Conservation (phyloP, 2,113 vertebrate genomes). For the Tetrax tetrax region DNA sequence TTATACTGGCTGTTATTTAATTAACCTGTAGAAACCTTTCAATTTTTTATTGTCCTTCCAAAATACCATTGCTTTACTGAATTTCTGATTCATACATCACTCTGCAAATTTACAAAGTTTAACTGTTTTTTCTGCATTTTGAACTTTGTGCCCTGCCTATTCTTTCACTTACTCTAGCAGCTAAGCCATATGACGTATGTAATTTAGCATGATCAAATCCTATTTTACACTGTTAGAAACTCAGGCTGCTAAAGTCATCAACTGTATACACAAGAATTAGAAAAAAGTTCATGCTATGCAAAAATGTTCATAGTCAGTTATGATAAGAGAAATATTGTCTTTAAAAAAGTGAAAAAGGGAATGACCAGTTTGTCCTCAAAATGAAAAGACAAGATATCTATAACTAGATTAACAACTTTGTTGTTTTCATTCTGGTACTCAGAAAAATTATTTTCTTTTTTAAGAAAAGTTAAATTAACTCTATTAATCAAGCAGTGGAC, state of each 20-base stretch:
- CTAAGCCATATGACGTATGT: background rate
- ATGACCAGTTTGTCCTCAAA: background rate
- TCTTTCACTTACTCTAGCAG: background rate
- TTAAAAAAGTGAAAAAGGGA: background rate
- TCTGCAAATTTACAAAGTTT: background rate
- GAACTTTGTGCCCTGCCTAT: background rate
- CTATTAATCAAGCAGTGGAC: background rate
- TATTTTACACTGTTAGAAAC: background rate
- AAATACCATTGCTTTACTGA: background rate
- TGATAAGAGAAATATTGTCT: background rate
- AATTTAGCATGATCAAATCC: background rate
- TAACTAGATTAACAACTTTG: background rate
- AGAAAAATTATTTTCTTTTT: background rate
- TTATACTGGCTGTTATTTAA: background rate
- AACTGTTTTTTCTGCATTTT: background rate
- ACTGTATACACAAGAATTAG: background rate
- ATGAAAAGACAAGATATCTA: background rate
- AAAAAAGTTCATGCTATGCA: background rate
- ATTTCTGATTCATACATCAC: background rate
- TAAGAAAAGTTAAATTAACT: background rate
- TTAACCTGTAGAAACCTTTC: background rate
- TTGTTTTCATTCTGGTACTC: background rate
- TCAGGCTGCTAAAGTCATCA: background rate
- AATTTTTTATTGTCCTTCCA: background rate
- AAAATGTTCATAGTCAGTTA: background rate